These are phyloP conservation scores for Ceratotherium simum DNA, from an alignment of 2,113 vertebrate species.

Conservation along the genomic window DNA sequence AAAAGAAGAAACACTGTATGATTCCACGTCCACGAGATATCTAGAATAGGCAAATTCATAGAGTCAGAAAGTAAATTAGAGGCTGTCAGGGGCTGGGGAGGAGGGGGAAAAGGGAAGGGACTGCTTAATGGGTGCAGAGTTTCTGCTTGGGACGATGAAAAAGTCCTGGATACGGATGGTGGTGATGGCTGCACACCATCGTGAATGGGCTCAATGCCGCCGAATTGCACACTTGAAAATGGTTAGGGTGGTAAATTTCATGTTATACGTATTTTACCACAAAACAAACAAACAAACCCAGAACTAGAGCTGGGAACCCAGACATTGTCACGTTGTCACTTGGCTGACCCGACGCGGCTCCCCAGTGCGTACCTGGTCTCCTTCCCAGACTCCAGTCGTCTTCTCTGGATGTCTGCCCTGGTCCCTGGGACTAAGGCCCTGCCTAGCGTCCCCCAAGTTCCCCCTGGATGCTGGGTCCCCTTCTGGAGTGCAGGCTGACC, in stretches of 20 bases:
- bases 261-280: fast-evolving
- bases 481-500: fast-evolving
- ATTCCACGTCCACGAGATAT: fast-evolving
- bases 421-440: not conserved
- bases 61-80: not conserved
- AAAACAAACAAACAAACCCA: not conserved
- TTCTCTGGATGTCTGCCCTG: fast-evolving
- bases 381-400: not conserved
- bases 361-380: not conserved
- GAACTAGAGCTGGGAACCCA: fast-evolving
- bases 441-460: fast-evolving
- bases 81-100: too few relatives aligned
- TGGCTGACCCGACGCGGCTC: fast-evolving
- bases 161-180: fast-evolving
- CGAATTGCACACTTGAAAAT: not conserved
- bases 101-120: too few relatives aligned
- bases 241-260: fast-evolving
- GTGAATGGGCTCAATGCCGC: fast-evolving
- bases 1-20: fast-evolving
- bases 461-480: not conserved
- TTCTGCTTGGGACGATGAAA: too few relatives aligned
- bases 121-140: too few relatives aligned
- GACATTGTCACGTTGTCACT: fast-evolving
- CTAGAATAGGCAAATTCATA: not conserved
- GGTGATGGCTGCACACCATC: fast-evolving